Base-by-base conservation (phyloP, 2,888 invertebrate species). In the Plagodis dolabraria region DNA sequence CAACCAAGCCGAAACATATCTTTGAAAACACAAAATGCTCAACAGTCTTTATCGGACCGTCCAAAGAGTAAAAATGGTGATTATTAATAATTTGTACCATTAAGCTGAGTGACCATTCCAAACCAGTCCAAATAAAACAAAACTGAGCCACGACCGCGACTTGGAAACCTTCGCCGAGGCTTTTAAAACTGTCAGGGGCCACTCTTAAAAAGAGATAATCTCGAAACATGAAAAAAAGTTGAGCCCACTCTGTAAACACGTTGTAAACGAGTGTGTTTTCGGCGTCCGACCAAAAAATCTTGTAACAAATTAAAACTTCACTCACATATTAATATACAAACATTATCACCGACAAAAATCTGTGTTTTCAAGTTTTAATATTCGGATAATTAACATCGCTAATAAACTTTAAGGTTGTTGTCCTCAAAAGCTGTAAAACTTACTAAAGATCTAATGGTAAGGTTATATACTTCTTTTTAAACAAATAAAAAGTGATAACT, bases 191-290 rank as follows among this genome's bases (percentile, higher is more conserved):
- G 85, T 86, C 84, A 80, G 83, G 79, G 79, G 75, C 81, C 79
- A 83, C 85, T 85, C 83, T 80, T 84, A 82, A 85, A 86, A 82
- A 77, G 77, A 84, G 87, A 88, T 88, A 89, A 87, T 72, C 79
- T 77, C 78, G 10, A 50, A 57, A 83, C 80, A 80, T 79, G 76
- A 80, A 86, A 87, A 87, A 86, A 87, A 82, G 79, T 74, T 54
- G 72, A 79, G 74, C 79, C 76, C 81, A 79, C 79, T 85, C 84
- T 84, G 86, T 87, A 85, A 89, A 87, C 89, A 84, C 82, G 87
- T 86, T 89, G 89, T 89, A 83, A 89, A 87, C 76, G 86, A 85
- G 84, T 82, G 75, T 77, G 76, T 82, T 52, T 55, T 69, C 62
- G 68, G 65, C 66, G 75, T 71, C 71, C 70, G 10, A 51, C 12